Evolutionary conservation across 2,113 vertebrate species (phyloP).

Genomic region (Uria aalge): DNA sequence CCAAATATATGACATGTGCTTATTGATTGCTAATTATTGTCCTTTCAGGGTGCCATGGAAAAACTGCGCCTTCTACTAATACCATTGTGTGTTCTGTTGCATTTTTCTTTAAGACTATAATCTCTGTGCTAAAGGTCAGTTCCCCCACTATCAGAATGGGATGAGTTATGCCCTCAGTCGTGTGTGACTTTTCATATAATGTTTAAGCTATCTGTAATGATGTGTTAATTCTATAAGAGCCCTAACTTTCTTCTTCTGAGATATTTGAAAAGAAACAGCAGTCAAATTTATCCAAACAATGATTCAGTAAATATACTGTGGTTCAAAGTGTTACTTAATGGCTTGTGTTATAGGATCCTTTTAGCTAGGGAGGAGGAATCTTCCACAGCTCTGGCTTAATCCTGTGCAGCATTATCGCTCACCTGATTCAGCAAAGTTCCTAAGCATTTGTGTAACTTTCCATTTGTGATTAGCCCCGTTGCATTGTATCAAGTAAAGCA

Average conservation of each 20-base stretch:
- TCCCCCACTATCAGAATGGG: neutral
- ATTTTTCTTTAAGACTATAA: neutral
- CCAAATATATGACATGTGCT: rapidly evolving
- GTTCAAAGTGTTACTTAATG: neutral
- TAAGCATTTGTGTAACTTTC: neutral
- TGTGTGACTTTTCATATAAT: neutral
- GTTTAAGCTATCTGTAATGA: neutral
- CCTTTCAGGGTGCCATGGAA: neutral
- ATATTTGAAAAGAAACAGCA: neutral
- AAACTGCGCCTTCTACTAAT: neutral
- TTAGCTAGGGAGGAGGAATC: neutral
- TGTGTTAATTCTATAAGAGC: neutral
- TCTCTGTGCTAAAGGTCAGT: neutral
- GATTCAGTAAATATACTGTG: neutral
- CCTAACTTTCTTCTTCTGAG: neutral
- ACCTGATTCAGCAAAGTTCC: neutral
- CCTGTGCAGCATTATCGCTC: rapidly evolving
- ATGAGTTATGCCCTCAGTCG: neutral
- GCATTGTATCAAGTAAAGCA: neutral
- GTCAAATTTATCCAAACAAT: neutral
- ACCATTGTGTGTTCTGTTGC: neutral
- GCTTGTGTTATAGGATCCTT: neutral
- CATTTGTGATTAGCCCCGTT: neutral
- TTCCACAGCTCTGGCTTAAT: neutral
- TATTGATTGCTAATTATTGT: neutral